Base-by-base conservation (phyloP, 1,140 invertebrate species). In the Harlomillsia oculata region DNA sequence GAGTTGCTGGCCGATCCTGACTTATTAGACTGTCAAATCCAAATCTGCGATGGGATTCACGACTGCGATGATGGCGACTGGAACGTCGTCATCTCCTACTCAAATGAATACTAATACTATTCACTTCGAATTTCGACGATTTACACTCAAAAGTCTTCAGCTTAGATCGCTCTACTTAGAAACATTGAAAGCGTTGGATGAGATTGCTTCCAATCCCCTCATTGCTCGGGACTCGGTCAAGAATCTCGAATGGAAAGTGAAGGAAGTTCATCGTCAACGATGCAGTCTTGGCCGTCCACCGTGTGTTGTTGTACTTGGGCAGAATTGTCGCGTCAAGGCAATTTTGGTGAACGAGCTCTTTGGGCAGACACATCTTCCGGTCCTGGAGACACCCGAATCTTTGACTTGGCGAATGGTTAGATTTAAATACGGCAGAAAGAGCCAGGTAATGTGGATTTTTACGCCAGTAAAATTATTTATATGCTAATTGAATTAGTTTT, bases 341-440 rank as follows among this genome's bases (percentile, higher is more conserved):
- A 70, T 79, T 11, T 69, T 89, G 34, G 76, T 87, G 2, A 88
- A 89, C 70, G 78, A 79, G 63, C 71, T 89, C 25, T 74, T 89
- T 41, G 80, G 78, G 1, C 70, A 76, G 56, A 70, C 76, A 32
- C 71, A 85, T 45, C 69, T 89, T 18, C 85, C 85, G 1, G 52
- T 75, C 9, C 65, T 68, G 34, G 75, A 77, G 32, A 72, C 69
- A 13, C 28, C 43, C 5, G 53, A 67, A 18, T 34, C 56, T 8
- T 58, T 66, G 36, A 67, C 69, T 39, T 85, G 82, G 76, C 71
- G 84, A 70, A 83, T 82, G 80, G 79, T 88, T 61, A 77, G 81
- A 60, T 78, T 89, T 59, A 77, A 77, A 60, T 82, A 84, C 67
- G 84, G 84, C n/a, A 69, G 72, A 2, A 76, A 72, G 16, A 82